Evolutionary conservation across 2,888 invertebrate species (phyloP), one percentile per base, ranked within the genome.

Genomic region (Candidula unifasciata): DNA sequence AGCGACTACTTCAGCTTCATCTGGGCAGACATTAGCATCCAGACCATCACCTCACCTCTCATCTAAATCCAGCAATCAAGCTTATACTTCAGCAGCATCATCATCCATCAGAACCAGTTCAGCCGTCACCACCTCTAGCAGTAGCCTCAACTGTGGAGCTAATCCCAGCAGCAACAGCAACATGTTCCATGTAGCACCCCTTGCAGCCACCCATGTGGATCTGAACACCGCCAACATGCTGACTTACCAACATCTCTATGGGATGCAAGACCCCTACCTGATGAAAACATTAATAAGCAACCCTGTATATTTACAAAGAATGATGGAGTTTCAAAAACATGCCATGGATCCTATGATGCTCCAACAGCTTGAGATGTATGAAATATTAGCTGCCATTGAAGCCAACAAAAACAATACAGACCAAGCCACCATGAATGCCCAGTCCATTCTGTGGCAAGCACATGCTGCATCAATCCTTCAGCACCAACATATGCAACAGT

Each of bases 401-500:
- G 76, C 76, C 16, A 78, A 18, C n/a, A 77, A 83, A 21, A 84
- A 76, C 54, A 81, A 68, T 69, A 80, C 76, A 54, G 81, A 85
- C 13, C 81, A 85, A 33, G 54, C 54, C n/a, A 81, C 85, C 1
- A 68, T 81, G 60, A 85, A 81, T 30, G 81, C 81, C 18, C 81
- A 81, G 33, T 66, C 60, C 3, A 33, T 85, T 24, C 69, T 85
- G 21, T 85, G 85, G 85, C 76, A 74, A 30, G 81, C 85, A 37
- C 85, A 85, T 60, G 84, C 84, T 35, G 85, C 85, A 8, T 74
- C 85, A 44, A 81, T 85, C 27, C 81, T 85, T 24, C 85, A 85
- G 24, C 85, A 85, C 21, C 85, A 85, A 52, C 85, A 85, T 27
- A 85, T 85, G 85, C 85, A 85, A 64, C 85, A 85, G 74, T 81